phyloP scores from a whole-genome alignment of 2,888 invertebrate genomes.

The Theodoxus fluviatilis region DNA sequence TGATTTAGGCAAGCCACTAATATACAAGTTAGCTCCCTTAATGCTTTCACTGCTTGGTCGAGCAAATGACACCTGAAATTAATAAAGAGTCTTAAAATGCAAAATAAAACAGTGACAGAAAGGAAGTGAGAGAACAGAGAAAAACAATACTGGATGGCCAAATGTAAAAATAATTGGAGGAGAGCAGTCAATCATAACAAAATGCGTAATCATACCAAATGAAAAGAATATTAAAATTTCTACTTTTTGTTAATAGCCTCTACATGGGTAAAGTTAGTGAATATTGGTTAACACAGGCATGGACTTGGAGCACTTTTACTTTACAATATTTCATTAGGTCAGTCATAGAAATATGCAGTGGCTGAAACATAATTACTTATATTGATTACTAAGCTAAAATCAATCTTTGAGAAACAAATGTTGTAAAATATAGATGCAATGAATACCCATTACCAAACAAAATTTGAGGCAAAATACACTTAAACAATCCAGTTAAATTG shows the following conservation, averaged over 20 bases:
- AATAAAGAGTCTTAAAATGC: constrained; percentile 47
- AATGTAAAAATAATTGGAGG: constrained; percentile 15
- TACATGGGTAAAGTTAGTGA: neutral
- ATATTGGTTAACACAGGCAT: too few species aligned
- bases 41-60: constrained; percentile 67
- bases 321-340: too few species aligned
- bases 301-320: too few species aligned
- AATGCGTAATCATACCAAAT: too few species aligned
- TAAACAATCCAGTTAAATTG: neutral
- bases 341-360: neutral
- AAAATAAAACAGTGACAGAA: constrained; percentile 48
- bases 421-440: constrained; percentile 25
- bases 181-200: constrained; percentile 5
- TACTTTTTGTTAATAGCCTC: constrained; percentile 5
- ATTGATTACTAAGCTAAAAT: neutral
- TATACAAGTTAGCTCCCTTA: constrained; percentile 67
- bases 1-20: constrained; percentile 66
- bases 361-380: neutral
- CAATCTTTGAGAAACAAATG: neutral
- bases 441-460: constrained; percentile 25
- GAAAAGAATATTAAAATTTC: constrained; percentile 20
- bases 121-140: constrained; percentile 27
- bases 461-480: too few species aligned
- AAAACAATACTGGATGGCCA: constrained; percentile 37
- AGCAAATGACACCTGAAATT: constrained; percentile 66